Evolutionary conservation across 1,140 invertebrate genomes (phyloP), one percentile per base, ranked within the genome.

Genomic region (Drosophila paulistorum): DNA sequence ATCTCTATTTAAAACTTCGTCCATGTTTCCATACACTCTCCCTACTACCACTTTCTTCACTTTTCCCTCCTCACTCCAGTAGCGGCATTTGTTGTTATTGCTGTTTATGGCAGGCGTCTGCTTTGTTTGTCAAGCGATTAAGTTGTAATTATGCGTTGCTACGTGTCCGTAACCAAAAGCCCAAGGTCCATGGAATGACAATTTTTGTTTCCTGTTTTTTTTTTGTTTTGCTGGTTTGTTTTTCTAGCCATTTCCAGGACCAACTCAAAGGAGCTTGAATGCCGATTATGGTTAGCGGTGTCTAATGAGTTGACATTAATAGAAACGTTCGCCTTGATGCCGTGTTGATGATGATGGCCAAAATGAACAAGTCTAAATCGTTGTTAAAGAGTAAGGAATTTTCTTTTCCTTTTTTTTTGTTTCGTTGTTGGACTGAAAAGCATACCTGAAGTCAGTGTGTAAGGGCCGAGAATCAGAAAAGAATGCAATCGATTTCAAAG

Each of bases 91-190:
- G 65, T 69, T 81, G 70, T 60, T 68, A 71, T 73, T 72, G 64
- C 61, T 79, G 69, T 86, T 87, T 79, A 76, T 82, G 65, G 75
- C 45, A 66, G 85, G 83, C 70, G 83, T 79, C 67, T 87, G 79
- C 65, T 87, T 86, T 86, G 82, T 86, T 86, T 86, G 83, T 87
- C 68, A 82, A 87, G 79, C 82, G 82, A 86, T 86, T 86, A 86
- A 86, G 82, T 87, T 87, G 82, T 86, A 86, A 86, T 86, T 86
- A 86, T 86, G 79, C 83, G 79, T 77, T 69, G 82, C 83, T 79
- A 86, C 82, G 82, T 87, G 82, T 79, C 72, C 71, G 45, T 51
- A 51, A 51, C 45, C 45, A 51, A 65, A 70, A 64, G 63, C 20
- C 45, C 45, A 51, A 51, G 45, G 42, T 17, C 55, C 55, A 58